phyloP scores from a whole-genome alignment of 2,888 invertebrate genomes.

The Sminthurides aquaticus region DNA sequence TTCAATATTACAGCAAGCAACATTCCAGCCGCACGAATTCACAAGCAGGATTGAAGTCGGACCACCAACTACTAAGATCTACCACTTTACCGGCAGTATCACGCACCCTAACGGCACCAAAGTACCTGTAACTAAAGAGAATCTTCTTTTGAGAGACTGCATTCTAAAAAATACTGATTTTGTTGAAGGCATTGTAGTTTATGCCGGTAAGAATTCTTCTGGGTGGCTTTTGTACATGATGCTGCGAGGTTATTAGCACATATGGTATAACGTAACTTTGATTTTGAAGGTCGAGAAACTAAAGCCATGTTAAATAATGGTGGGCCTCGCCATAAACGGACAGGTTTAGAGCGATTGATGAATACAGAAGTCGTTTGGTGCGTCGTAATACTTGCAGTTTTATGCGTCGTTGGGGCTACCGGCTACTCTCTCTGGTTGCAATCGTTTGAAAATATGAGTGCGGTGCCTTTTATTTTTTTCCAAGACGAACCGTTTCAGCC shows the following conservation, averaged over 20 bases:
- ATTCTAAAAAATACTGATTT: constrained; percentile 92
- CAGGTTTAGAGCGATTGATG: constrained; percentile 84
- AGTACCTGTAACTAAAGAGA: constrained; percentile 78
- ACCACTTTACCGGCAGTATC: constrained; percentile 84
- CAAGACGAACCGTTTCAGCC: constrained; percentile 55
- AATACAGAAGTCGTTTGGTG: constrained; percentile 96
- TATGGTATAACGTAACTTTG: not conserved
- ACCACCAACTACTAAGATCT: constrained; percentile 89
- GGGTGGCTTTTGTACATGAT: not conserved
- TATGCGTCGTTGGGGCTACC: constrained; percentile 84
- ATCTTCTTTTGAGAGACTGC: constrained; percentile 86
- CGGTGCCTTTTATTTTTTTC: constrained; percentile 54
- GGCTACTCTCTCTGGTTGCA: constrained; percentile 82
- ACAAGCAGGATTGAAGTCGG: constrained; percentile 82
- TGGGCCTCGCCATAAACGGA: constrained; percentile 86
- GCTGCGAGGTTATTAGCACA: not conserved
- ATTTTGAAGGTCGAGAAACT: constrained; percentile 73
- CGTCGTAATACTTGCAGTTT: constrained; percentile 76
- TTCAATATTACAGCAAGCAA: constrained; percentile 54
- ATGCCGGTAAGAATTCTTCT: constrained; percentile 63
- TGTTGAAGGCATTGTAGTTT: constrained; percentile 92
- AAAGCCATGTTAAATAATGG: constrained; percentile 97
- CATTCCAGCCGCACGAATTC: constrained; percentile 73
- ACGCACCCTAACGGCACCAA: constrained; percentile 69
- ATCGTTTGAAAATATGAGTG: constrained; percentile 51